Conservation (phyloP, 2,888 invertebrate genomes). For the Erebia palarica region DNA sequence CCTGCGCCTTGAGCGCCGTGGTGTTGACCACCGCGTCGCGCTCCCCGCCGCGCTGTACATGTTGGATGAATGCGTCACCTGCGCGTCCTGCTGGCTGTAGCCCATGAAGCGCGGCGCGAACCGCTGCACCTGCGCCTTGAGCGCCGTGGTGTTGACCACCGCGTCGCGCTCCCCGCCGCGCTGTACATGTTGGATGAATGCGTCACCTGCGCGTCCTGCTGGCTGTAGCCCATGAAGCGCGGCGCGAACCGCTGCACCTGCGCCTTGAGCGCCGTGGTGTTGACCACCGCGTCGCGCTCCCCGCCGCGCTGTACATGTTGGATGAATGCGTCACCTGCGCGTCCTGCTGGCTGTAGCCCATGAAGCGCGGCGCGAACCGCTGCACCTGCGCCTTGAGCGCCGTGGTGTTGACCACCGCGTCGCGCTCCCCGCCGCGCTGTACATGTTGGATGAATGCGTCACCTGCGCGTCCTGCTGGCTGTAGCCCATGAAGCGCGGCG, state of each 20-base stretch:
- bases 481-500: conserved; percentile 96
- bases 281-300: conserved; percentile 84
- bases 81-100: conserved; percentile 95
- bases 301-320: no score
- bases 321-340: conserved; percentile 71
- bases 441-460: neutral
- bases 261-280: conserved; percentile 88
- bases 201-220: conserved; percentile 88
- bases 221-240: conserved; percentile 95
- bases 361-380: conserved; percentile 94
- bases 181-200: no score
- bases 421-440: conserved; percentile 84
- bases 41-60: conserved; percentile 85
- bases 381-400: conserved; percentile 92
- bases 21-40: conserved; percentile 86
- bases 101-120: conserved; percentile 97
- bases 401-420: conserved; percentile 86
- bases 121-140: conserved; percentile 92
- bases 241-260: conserved; percentile 95
- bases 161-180: conserved; percentile 83
- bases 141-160: conserved; percentile 86
- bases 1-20: conserved; percentile 89
- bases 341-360: conserved; percentile 96
- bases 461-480: conserved; percentile 92
- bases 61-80: neutral